Evolutionary conservation across 1,140 invertebrate genomes (phyloP).

Genomic region (Drosophila sp.): DNA sequence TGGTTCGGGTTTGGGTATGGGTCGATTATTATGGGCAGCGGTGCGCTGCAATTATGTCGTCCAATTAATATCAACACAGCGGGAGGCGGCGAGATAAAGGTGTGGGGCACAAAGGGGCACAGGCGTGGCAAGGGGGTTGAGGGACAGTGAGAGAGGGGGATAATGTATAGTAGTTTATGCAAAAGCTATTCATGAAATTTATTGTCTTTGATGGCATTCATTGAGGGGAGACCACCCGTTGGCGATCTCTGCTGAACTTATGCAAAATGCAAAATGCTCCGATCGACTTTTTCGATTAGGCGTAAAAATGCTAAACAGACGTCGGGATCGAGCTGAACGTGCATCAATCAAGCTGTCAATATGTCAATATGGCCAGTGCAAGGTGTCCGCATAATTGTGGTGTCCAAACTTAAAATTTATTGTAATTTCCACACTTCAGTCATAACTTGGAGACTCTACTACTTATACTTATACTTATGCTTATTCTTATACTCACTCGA

Average conservation of each 20-base stretch:
- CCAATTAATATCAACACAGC: slow-evolving; percentile 84
- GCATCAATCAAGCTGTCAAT: slow-evolving; percentile 79
- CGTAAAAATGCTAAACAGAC: slow-evolving; percentile 56
- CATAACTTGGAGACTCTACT: neutral
- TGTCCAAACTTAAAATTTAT: slow-evolving; percentile 74
- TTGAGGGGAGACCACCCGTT: slow-evolving; percentile 69
- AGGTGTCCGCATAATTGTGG: slow-evolving; percentile 72
- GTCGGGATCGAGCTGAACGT: slow-evolving; percentile 18
- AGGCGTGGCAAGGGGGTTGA: neutral
- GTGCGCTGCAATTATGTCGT: slow-evolving; percentile 83
- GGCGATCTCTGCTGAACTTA: slow-evolving; percentile 44
- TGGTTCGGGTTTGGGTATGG: slow-evolving; percentile 29
- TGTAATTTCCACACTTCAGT: slow-evolving; percentile 78
- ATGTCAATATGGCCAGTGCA: slow-evolving; percentile 70
- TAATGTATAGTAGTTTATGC: slow-evolving; percentile 63
- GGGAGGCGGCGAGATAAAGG: slow-evolving; percentile 44
- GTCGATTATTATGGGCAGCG: slow-evolving; percentile 81
- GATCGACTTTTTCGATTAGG: slow-evolving; percentile 58
- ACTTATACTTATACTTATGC: too few species aligned
- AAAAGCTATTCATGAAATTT: slow-evolving; percentile 78
- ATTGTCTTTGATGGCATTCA: slow-evolving; percentile 76
- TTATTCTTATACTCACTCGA: too few species aligned
- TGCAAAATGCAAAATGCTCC: slow-evolving; percentile 55
- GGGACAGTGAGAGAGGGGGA: neutral
- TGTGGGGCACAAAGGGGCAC: neutral